phyloP scores from a whole-genome alignment of 2,888 invertebrate genomes.

The Trisateles emortualis region DNA sequence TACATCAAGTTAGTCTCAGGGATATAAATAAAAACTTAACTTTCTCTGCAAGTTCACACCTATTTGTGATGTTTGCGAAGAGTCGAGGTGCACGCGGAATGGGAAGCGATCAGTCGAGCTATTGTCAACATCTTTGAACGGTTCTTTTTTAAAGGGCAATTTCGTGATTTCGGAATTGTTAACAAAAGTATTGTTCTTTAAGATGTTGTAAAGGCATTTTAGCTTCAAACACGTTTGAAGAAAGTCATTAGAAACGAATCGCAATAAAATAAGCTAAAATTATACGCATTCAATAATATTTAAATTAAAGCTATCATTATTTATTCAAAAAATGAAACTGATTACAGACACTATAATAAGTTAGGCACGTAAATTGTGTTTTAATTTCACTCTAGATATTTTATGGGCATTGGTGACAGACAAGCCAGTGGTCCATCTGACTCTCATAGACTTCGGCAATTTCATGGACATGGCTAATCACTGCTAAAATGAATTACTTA shows the following conservation, averaged over 20 bases:
- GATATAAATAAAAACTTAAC: constrained; percentile 49
- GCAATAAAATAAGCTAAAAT: too few species aligned
- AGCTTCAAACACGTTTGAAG: not conserved
- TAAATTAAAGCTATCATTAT: too few species aligned
- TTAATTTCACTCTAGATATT: too few species aligned
- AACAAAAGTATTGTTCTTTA: not conserved
- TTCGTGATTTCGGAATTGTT: constrained; percentile 4
- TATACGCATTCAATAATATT: too few species aligned
- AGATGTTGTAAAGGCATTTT: not conserved
- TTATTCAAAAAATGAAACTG: too few species aligned
- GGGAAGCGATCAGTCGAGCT: constrained; percentile 45
- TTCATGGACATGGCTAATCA: too few species aligned
- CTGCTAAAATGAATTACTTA: too few species aligned
- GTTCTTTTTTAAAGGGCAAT: constrained; percentile 10
- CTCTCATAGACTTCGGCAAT: too few species aligned
- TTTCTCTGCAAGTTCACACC: constrained; percentile 72
- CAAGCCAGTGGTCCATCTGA: too few species aligned
- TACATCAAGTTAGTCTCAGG: constrained; percentile 23
- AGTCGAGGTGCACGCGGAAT: constrained; percentile 52
- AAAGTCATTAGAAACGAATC: not conserved
- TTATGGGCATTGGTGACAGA: too few species aligned
- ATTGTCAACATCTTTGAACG: constrained; percentile 40
- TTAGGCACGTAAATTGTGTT: too few species aligned
- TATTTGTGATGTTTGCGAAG: constrained; percentile 52
- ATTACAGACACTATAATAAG: too few species aligned